A percentile compares a stretch with the other conserved stretches of the same genome.
Conservation (phyloP, 2,888 invertebrate species). For the Encarsia formosa region DNA sequence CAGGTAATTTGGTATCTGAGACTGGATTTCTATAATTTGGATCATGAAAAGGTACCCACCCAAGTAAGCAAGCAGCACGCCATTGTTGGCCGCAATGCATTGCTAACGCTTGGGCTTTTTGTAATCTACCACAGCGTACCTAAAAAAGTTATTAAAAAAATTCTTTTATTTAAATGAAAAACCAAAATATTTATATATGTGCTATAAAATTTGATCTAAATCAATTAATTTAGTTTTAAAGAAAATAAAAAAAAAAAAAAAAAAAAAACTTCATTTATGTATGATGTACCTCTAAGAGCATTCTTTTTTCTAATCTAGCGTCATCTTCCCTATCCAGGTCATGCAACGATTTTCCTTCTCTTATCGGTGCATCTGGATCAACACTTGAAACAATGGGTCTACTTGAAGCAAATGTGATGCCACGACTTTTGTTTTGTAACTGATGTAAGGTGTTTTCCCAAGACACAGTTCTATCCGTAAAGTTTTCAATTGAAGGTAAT, state of each 20-base stretch:
- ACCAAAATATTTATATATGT: no score
- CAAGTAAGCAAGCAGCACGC: conserved; percentile 86
- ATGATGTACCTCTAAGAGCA: conserved; percentile 47
- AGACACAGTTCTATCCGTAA: conserved; percentile 76
- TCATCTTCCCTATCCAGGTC: conserved; percentile 86
- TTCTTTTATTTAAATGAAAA: neutral
- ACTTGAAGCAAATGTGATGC: conserved; percentile 59
- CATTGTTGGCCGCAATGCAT: conserved; percentile 85
- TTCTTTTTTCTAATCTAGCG: conserved; percentile 46
- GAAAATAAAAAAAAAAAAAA: neutral
- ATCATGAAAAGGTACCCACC: conserved; percentile 86
- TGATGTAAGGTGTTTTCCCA: conserved; percentile 92
- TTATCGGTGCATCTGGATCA: conserved; percentile 86
- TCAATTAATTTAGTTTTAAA: neutral
- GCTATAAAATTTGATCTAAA: neutral
- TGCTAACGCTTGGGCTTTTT: conserved; percentile 79
- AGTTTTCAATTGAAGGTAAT: conserved; percentile 61
- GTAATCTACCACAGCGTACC: conserved; percentile 81
- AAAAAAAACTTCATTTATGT: neutral
- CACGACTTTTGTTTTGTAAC: conserved; percentile 55
- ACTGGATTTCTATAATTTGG: conserved; percentile 60
- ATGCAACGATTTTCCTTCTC: conserved; percentile 75
- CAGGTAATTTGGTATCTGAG: conserved; percentile 53
- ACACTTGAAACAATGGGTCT: conserved; percentile 63
- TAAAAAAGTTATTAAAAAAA: conserved; percentile 41